phyloP scores from a whole-genome alignment of 2,888 invertebrate species.

The Euspilapteryx auroguttella region DNA sequence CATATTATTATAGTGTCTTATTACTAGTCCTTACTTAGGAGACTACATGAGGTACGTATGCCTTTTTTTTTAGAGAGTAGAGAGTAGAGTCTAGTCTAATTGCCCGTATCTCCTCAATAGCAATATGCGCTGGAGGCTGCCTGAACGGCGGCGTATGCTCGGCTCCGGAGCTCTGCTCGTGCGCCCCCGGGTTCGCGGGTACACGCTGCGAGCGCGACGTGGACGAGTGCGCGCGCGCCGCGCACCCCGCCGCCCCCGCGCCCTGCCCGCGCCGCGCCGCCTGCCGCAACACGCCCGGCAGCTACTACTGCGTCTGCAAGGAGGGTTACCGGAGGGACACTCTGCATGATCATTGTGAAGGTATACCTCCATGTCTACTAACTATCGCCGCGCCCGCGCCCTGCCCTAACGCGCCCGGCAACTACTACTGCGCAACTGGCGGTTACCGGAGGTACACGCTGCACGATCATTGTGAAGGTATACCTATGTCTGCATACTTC shows the following conservation, averaged over 20 bases:
- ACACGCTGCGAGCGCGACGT: constrained; percentile 83
- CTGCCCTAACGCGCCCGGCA: constrained; percentile 88
- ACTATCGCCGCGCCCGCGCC: constrained; percentile 73
- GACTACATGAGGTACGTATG: no score
- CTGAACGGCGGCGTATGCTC: constrained; percentile 82
- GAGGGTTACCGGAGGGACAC: constrained; percentile 69
- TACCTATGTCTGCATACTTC: no score
- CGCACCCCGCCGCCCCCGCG: constrained; percentile 69
- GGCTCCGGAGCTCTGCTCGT: constrained; percentile 76
- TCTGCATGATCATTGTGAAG: constrained; percentile 65
- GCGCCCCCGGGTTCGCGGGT: constrained; percentile 81
- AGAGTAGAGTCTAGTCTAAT: no score
- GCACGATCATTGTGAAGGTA: constrained; percentile 67
- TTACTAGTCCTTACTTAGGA: no score
- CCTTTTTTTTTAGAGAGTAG: no score
- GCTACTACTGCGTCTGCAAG: constrained; percentile 86
- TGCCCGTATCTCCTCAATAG: no score
- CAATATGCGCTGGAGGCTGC: constrained; percentile 78
- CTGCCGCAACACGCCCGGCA: constrained; percentile 88
- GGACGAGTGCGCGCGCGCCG: constrained; percentile 83
- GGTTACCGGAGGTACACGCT: constrained; percentile 68
- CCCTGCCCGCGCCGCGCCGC: constrained; percentile 75
- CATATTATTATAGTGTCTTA: no score
- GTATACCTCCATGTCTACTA: constrained; percentile 36
- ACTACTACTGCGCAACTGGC: constrained; percentile 86